phyloP scores from a whole-genome alignment of 2,113 vertebrate genomes.

The Osmerus eperlanus region DNA sequence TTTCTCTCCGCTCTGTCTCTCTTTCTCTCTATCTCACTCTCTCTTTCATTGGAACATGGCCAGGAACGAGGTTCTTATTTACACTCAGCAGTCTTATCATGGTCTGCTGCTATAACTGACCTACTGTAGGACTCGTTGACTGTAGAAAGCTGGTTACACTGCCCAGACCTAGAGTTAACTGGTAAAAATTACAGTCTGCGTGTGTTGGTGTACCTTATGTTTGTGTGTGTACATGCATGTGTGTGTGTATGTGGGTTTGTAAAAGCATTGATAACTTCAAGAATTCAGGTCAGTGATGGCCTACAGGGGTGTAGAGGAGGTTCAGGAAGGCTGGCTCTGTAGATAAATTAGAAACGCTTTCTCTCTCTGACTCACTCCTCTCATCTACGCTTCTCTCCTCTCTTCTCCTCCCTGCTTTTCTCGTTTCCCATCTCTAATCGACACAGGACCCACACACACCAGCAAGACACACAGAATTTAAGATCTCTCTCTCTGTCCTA shows the following conservation, averaged over 20 bases:
- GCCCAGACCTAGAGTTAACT: background rate
- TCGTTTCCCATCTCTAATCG: constrained; percentile 2
- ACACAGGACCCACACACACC: too few species aligned
- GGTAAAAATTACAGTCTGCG: background rate
- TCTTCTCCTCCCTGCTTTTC: constrained; percentile 8
- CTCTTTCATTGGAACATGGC: constrained; percentile 35
- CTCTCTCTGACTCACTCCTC: constrained; percentile 12
- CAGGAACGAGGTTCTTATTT: constrained; percentile 35
- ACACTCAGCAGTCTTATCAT: constrained; percentile 36
- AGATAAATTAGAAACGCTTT: background rate
- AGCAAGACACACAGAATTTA: background rate
- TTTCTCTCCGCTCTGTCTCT: too few species aligned
- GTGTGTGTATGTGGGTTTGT: too few species aligned
- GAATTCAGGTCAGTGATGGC: constrained; percentile 38
- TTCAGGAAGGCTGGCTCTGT: constrained; percentile 15
- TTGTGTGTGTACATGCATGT: background rate
- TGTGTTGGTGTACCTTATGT: background rate
- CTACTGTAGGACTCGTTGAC: background rate
- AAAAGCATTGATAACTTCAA: constrained; percentile 7
- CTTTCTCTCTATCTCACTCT: background rate
- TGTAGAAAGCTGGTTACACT: background rate
- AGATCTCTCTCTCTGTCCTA: background rate
- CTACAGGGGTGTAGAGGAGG: constrained; percentile 14
- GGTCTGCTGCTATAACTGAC: constrained; percentile 14
- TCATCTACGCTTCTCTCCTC: background rate